Evolutionary conservation across 2,888 invertebrate genomes (phyloP), one percentile per base, ranked within the genome.

Genomic region (Sinohyriopsis cumingii): DNA sequence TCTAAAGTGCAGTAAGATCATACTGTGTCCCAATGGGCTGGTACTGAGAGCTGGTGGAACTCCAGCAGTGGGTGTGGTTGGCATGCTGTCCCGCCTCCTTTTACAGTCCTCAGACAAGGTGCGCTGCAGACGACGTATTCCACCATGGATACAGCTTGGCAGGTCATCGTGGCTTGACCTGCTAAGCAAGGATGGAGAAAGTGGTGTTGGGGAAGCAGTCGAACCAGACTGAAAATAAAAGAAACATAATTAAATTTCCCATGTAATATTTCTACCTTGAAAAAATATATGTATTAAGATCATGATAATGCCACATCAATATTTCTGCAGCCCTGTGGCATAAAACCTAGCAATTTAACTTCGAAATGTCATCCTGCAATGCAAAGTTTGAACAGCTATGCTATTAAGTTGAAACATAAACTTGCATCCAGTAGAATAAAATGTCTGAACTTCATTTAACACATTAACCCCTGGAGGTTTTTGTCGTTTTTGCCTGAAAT

Each of bases 31-130:
- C 2, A 77, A 63, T 20, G 73, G 68, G 55, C 77, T 69, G 3
- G 65, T 53, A 24, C 73, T 74, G 18, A 73, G 65, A 5, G 56
- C 63, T 18, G 77, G 60, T 20, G 80, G 81, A 25, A 75, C 74
- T 20, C 74, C 64, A 19, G 78, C 80, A 33, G 80, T 83, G 57
- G 79, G 86, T 62, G 81, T 86, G 63, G 79, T 80, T 53, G 85
- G 87, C 84, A 84, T 81, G 72, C 90, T 90, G 63, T 90, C 82
- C 20, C 90, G 76, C n/a, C 89, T 77, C 33, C 87, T 81, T 61
- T 88, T 83, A 63, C 89, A 85, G 77, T 91, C 91, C 77, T 90
- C 90, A 0, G 90, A 90, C 71, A 89, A 73, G 1, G 89, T 88
- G 54, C 90, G 84, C 69, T 90, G 90, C 20, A 88, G 83, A 12